These are phyloP conservation scores for Salminus brasiliensis DNA, from an alignment of 2,113 vertebrate genomes.

Conservation along the genomic window DNA sequence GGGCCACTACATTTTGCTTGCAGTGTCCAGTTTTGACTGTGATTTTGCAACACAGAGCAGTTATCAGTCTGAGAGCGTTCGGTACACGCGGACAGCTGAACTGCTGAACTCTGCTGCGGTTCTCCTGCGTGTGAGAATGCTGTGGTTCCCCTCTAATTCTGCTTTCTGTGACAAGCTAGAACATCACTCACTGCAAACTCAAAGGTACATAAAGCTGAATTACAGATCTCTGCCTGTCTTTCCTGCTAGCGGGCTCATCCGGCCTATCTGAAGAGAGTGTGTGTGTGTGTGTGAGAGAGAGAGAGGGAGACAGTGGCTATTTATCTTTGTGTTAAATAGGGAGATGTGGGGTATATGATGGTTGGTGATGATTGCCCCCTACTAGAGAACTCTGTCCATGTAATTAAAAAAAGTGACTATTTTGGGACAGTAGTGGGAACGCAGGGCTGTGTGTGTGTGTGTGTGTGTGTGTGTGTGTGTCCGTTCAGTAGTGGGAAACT, in stretches of 20 bases:
- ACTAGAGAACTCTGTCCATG: slow-evolving; percentile 66
- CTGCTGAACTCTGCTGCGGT: not conserved
- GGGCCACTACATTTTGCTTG: not conserved
- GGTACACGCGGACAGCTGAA: not conserved
- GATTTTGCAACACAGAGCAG: no score
- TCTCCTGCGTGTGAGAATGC: not conserved
- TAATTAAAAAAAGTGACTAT: slow-evolving; percentile 80
- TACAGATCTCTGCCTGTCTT: not conserved
- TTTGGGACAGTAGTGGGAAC: slow-evolving; percentile 76
- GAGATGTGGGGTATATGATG: slow-evolving; percentile 73
- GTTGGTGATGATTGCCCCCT: slow-evolving; percentile 74
- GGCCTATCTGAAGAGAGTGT: no score
- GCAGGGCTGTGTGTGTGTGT: slow-evolving; percentile 60
- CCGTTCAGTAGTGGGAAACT: slow-evolving; percentile 22
- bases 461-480: slow-evolving; percentile 63
- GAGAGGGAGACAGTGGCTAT: not conserved
- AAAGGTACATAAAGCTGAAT: not conserved
- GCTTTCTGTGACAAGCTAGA: not conserved
- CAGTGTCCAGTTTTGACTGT: not conserved
- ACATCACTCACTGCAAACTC: not conserved
- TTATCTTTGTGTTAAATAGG: slow-evolving; percentile 44
- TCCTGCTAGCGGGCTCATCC: not conserved
- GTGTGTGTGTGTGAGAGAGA: not conserved
- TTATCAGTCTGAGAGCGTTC: no score
- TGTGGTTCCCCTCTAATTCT: not conserved